Evolutionary conservation across 2,888 invertebrate genomes (phyloP).

Genomic region (Bellardia pandia): DNA sequence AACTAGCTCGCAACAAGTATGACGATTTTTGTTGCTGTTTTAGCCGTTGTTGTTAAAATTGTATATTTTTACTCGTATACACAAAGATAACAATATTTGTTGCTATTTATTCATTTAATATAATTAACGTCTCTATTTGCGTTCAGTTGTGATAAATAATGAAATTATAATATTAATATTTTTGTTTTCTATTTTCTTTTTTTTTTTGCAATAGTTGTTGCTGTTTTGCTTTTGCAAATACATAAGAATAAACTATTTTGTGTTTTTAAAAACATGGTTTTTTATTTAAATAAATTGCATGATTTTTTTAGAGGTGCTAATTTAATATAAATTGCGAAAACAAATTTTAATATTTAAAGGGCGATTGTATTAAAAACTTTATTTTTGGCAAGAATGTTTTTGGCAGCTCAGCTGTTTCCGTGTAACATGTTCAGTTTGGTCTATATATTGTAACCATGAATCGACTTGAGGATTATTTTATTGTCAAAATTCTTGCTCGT

Average conservation of each 20-base stretch:
- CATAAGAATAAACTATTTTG: constrained; percentile 1
- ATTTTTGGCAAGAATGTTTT: too few species aligned
- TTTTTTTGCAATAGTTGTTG: too few species aligned
- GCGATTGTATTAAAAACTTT: too few species aligned
- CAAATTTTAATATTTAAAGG: too few species aligned
- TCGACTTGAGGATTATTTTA: too few species aligned
- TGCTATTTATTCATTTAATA: constrained; percentile 62
- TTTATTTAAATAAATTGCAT: constrained; percentile 25
- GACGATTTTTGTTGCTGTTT: constrained; percentile 36
- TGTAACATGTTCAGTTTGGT: too few species aligned
- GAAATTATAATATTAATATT: constrained; percentile 61
- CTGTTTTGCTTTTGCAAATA: constrained; percentile 13
- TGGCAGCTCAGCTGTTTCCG: too few species aligned
- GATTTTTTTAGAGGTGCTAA: constrained; percentile 24
- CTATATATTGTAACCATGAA: too few species aligned
- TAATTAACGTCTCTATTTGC: constrained; percentile 69
- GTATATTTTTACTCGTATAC: constrained; percentile 35
- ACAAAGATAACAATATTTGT: constrained; percentile 62
- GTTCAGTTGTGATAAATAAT: constrained; percentile 65
- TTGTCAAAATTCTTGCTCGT: too few species aligned
- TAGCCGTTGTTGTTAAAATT: constrained; percentile 21
- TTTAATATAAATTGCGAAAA: too few species aligned
- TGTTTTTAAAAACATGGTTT: constrained; percentile 7
- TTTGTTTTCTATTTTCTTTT: neutral
- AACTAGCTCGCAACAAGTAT: constrained; percentile 62